These are phyloP conservation scores for Melanotaenia pygmaea DNA, from an alignment of 2,797 vertebrate species.

Conservation along the genomic window DNA sequence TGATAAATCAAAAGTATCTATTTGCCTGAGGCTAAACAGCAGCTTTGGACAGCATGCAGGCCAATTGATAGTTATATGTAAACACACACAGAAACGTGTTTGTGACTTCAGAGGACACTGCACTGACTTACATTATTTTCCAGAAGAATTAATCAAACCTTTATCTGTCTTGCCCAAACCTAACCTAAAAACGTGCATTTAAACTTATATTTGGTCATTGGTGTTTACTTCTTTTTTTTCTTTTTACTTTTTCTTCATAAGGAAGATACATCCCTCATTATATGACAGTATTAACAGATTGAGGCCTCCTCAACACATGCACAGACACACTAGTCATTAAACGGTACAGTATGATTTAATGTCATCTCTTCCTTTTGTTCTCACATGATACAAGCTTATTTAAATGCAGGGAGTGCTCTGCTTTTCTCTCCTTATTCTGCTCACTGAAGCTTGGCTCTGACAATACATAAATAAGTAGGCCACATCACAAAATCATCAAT, in stretches of 20 bases:
- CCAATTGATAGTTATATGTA: conserved; percentile 11
- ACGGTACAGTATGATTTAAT: conserved; percentile 4
- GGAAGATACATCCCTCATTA: neutral
- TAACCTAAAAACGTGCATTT: neutral
- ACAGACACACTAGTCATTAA: neutral
- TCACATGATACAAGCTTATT: conserved; percentile 28
- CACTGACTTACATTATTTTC: neutral
- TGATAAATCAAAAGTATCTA: conserved; percentile 81
- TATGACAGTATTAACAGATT: neutral
- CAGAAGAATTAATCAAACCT: neutral
- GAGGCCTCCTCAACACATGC: neutral
- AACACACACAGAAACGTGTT: neutral
- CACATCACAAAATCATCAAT: conserved; percentile 55
- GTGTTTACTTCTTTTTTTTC: neutral
- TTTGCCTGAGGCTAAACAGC: conserved; percentile 57
- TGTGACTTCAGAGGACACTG: conserved; percentile 9
- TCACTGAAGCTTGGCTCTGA: conserved; percentile 17
- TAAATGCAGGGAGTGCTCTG: conserved; percentile 28
- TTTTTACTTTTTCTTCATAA: neutral
- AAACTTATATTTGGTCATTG: neutral
- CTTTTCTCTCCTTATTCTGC: conserved; percentile 19
- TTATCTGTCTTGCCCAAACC: neutral
- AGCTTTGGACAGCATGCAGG: conserved; percentile 28
- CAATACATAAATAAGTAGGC: conserved; percentile 45
- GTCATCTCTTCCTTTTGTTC: conserved; percentile 1